These are phyloP conservation scores for Cheilosia impressa DNA, from an alignment of 2,888 invertebrate genomes.

Conservation along the genomic window DNA sequence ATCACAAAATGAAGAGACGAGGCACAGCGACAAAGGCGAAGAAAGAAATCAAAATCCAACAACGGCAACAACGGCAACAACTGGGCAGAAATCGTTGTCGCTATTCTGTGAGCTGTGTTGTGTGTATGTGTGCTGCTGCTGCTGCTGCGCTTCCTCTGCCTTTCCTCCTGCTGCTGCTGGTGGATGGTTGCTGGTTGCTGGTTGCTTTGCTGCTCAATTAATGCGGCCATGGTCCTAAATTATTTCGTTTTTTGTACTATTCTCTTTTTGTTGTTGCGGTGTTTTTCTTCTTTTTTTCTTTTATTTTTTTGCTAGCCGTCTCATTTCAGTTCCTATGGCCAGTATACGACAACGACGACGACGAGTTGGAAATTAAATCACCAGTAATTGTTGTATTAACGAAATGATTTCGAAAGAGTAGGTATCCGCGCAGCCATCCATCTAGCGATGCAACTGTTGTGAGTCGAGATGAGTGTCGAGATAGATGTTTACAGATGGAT, in stretches of 20 bases:
- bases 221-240: constrained; percentile 70
- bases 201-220: constrained; percentile 61
- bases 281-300: constrained; percentile 6
- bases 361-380: constrained; percentile 59
- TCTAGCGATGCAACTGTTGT: background rate
- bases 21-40: constrained; percentile 33
- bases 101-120: constrained; percentile 14
- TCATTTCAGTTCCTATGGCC: constrained; percentile 34
- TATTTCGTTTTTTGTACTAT: constrained; percentile 46
- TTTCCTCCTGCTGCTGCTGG: constrained; percentile 40
- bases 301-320: constrained; percentile 26
- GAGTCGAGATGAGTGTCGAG: constrained; percentile 4
- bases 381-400: constrained; percentile 60
- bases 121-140: constrained; percentile 18
- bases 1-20: constrained; percentile 37
- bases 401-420: constrained; percentile 57
- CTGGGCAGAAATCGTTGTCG: constrained; percentile 56
- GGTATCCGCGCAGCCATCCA: constrained; percentile 18
- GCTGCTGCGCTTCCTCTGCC: constrained; percentile 13
- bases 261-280: constrained; percentile 13
- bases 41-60: constrained; percentile 69
- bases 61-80: constrained; percentile 20
- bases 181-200: constrained; percentile 8
- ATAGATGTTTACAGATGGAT: constrained; percentile 1
- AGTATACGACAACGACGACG: background rate